Conservation (phyloP, 2,888 invertebrate species). For the Toxonevra muliebris region DNA sequence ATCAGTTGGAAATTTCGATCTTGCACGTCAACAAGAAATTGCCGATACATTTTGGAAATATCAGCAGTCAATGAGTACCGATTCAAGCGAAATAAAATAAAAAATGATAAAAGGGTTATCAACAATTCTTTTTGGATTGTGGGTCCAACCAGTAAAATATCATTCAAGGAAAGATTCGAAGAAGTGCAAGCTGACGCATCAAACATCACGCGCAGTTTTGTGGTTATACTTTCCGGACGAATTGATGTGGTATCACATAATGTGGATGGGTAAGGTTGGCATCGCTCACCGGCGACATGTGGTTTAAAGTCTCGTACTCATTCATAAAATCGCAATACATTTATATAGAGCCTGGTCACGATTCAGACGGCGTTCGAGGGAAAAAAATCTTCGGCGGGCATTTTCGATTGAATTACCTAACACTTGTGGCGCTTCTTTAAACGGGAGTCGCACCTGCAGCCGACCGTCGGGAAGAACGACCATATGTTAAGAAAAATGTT, state of each 20-base stretch:
- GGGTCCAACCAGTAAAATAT: slow-evolving; percentile 32
- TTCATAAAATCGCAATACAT: slow-evolving; percentile 27
- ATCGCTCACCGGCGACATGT: slow-evolving; percentile 12
- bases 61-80: slow-evolving; percentile 22
- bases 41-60: slow-evolving; percentile 29
- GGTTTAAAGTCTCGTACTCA: slow-evolving; percentile 21
- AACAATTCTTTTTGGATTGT: slow-evolving; percentile 34
- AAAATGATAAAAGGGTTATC: slow-evolving; percentile 23
- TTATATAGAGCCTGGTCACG: slow-evolving; percentile 1
- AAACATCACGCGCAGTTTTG: no score
- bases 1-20: slow-evolving; percentile 13
- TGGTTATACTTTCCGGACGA: slow-evolving; percentile 28
- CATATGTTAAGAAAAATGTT: no score
- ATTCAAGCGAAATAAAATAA: slow-evolving; percentile 17
- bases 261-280: slow-evolving; percentile 2
- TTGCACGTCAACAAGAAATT: slow-evolving; percentile 18
- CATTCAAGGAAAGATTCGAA: slow-evolving; percentile 16
- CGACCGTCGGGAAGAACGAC: no score
- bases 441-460: slow-evolving; percentile 27
- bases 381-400: slow-evolving; percentile 16
- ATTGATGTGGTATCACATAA: slow-evolving; percentile 32
- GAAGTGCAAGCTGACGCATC: slow-evolving; percentile 28
- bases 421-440: slow-evolving; percentile 17
- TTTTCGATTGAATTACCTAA: slow-evolving; percentile 26
- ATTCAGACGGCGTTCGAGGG: slow-evolving; percentile 13